Evolutionary conservation across 92 coral and sea anemone species (phyloP).

Genomic region (Siderastrea radians): DNA sequence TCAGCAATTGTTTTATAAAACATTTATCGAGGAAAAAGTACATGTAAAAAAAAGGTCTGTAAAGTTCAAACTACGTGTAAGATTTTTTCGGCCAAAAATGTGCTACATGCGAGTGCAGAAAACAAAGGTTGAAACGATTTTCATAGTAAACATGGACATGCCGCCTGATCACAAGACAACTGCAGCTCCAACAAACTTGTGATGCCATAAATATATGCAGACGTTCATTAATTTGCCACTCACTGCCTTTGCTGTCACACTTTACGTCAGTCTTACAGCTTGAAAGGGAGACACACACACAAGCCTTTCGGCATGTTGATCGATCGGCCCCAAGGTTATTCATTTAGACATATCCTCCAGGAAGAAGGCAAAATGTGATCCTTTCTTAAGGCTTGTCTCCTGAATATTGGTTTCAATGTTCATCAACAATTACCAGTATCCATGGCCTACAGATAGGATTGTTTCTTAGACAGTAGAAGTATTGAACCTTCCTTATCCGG

Average conservation of each 20-base stretch:
- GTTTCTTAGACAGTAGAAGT: neutral
- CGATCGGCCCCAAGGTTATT: neutral
- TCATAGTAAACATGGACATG: neutral
- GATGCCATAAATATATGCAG: neutral
- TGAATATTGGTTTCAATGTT: neutral
- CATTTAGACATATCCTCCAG: neutral
- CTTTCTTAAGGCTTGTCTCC: neutral
- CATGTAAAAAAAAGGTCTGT: neutral
- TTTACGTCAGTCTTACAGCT: neutral
- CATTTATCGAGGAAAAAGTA: neutral
- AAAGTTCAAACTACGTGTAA: neutral
- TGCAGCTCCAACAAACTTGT: neutral
- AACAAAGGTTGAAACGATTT: neutral
- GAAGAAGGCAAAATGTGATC: neutral
- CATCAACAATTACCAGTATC: neutral
- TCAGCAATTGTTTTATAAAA: neutral
- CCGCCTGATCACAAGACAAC: neutral
- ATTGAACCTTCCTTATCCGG: neutral
- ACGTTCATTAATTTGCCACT: constrained; percentile 1
- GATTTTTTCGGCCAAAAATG: constrained; percentile 2
- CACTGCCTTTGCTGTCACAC: neutral
- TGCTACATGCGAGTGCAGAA: neutral
- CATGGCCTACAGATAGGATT: neutral
- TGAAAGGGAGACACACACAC: neutral
- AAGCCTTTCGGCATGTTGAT: neutral